These are phyloP conservation scores for Physocephala rufipes DNA, from an alignment of 2,888 invertebrate genomes.

Conservation along the genomic window DNA sequence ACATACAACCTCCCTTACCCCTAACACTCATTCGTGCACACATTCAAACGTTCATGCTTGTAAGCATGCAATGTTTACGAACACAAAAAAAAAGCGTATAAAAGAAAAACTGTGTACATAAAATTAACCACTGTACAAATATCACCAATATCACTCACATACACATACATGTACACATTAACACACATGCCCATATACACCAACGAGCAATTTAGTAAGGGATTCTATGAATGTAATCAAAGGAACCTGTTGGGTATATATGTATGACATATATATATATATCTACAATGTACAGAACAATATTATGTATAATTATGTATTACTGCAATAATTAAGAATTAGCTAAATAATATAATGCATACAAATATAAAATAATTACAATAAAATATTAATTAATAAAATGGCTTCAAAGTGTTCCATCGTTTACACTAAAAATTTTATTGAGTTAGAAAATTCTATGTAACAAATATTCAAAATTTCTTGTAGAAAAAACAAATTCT, in stretches of 20 bases:
- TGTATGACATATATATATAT: conserved; percentile 42
- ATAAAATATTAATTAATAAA: too few relatives aligned
- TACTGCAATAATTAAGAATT: neutral
- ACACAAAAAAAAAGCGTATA: conserved; percentile 6
- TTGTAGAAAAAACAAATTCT: too few relatives aligned
- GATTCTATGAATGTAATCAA: too few relatives aligned
- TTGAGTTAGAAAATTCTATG: too few relatives aligned
- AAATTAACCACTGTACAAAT: neutral
- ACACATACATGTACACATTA: conserved; percentile 54
- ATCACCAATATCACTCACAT: conserved; percentile 41
- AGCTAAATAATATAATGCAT: neutral
- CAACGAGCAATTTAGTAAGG: too few relatives aligned
- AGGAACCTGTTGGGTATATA: too few relatives aligned
- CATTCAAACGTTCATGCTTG: neutral
- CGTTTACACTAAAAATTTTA: too few relatives aligned
- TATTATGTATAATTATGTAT: neutral
- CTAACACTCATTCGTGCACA: neutral
- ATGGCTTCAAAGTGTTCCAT: too few relatives aligned
- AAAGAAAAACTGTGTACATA: neutral
- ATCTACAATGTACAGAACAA: conserved; percentile 6
- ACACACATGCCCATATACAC: neutral
- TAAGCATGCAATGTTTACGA: conserved; percentile 15
- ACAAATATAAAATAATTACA: too few relatives aligned
- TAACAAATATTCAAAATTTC: too few relatives aligned
- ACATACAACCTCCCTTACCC: too few relatives aligned